Percentiles rank a stretch among this genome's conserved stretches.
These are phyloP conservation scores for Oryzias curvinotus DNA, from an alignment of 2,113 vertebrate genomes.

Conservation along the genomic window DNA sequence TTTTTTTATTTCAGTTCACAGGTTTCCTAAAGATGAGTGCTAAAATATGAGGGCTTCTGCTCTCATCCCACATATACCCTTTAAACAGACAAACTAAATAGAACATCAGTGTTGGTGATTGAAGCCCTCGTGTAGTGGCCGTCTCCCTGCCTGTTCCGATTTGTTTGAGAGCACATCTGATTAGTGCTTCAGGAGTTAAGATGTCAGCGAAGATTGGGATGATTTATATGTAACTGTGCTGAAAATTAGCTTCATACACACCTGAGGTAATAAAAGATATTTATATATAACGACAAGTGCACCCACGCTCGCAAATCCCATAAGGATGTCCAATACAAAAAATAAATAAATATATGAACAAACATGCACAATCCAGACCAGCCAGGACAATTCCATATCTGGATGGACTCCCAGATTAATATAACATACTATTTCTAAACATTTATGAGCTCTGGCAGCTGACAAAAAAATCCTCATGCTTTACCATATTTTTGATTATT, in stretches of 20 bases:
- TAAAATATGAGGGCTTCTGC: too few relatives aligned
- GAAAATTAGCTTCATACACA: constrained; percentile 51
- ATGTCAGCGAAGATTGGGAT: constrained; percentile 50
- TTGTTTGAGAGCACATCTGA: constrained; percentile 45
- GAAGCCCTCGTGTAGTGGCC: constrained; percentile 40
- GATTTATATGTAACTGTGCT: constrained; percentile 45
- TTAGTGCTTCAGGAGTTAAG: constrained; percentile 44
- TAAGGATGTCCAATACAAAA: constrained; percentile 2
- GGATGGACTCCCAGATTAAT: not conserved
- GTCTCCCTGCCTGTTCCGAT: constrained; percentile 43
- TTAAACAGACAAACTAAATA: constrained; percentile 28
- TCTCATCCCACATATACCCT: constrained; percentile 14
- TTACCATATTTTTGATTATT: too few relatives aligned
- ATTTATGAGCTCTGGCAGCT: too few relatives aligned
- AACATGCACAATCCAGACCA: not conserved
- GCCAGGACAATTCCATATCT: constrained; percentile 17
- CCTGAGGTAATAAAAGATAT: constrained; percentile 44
- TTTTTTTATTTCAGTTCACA: too few relatives aligned
- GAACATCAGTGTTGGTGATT: constrained; percentile 35
- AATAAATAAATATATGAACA: not conserved
- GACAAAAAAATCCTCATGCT: too few relatives aligned
- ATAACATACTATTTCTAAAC: not conserved
- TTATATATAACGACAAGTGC: constrained; percentile 30
- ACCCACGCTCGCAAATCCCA: constrained; percentile 14
- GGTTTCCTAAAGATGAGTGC: too few relatives aligned